phyloP scores from a whole-genome alignment of 2,888 invertebrate genomes.

The Gymnoscelis rufifasciata region DNA sequence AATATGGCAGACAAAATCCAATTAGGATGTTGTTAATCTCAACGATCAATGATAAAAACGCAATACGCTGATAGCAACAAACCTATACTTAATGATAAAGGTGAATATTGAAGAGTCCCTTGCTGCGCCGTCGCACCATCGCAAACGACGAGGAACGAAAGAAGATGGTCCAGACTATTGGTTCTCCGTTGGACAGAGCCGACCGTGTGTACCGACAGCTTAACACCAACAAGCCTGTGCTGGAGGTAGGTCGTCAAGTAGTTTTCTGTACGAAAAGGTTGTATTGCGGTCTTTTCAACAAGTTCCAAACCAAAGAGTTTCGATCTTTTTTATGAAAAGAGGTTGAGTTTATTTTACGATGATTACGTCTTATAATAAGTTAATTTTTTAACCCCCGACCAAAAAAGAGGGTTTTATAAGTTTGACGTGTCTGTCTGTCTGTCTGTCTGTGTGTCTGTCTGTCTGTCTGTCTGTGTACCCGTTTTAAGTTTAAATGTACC shows the following conservation, averaged over 20 bases:
- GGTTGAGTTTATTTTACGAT: too few relatives aligned
- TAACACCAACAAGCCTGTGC: constrained; percentile 91
- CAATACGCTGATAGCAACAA: constrained; percentile 7
- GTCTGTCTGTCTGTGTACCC: too few relatives aligned
- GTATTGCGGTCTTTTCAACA: too few relatives aligned
- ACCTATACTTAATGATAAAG: neutral
- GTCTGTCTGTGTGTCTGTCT: too few relatives aligned
- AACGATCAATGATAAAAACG: constrained; percentile 13
- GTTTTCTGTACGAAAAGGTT: too few relatives aligned
- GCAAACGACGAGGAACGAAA: constrained; percentile 98
- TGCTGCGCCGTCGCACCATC: constrained; percentile 97
- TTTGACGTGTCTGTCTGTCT: too few relatives aligned
- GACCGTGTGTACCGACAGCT: constrained; percentile 95
- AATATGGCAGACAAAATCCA: constrained; percentile 26
- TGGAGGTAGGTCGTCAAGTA: constrained; percentile 84
- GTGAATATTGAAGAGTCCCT: constrained; percentile 54
- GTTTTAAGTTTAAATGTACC: too few relatives aligned
- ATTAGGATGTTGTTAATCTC: constrained; percentile 24
- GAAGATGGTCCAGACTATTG: constrained; percentile 95
- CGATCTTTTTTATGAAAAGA: too few relatives aligned
- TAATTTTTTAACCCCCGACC: too few relatives aligned
- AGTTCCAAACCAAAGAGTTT: too few relatives aligned
- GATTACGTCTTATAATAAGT: too few relatives aligned
- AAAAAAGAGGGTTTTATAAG: too few relatives aligned
- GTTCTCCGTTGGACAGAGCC: constrained; percentile 94